Base-by-base conservation (phyloP, 2,888 invertebrate genomes). In the Anorthoa munda region DNA sequence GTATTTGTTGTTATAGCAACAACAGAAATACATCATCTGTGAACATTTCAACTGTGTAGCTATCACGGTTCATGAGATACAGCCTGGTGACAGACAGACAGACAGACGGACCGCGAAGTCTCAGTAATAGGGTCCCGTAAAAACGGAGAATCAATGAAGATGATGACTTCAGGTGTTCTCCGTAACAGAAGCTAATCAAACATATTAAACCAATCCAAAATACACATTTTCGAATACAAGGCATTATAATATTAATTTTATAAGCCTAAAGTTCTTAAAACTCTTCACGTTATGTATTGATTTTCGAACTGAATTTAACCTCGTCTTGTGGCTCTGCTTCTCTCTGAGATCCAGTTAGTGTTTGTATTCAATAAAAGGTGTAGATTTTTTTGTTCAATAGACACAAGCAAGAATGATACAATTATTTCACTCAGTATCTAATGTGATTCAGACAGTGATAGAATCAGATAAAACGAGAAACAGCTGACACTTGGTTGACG, bases 181-280 rank as follows among this genome's bases (percentile, higher is more conserved):
- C 82, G n/a, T 83, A 79, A 23, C 83, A 82, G n/a, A 85, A 63
- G 77, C 72, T 86, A 56, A 85, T 66, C 45, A 86, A 59, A 61
- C 83, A 86, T 68, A 86, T 66, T 75, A 89, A 68, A 69, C 85
- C 75, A 46, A 90, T 85, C 90, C 87, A 90, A 74, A 88, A 77
- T 18, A 90, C 66, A 72, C 88, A 67, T 83, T 88, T 89, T 56
- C 82, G 78, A 50, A 81, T 61, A 50, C 65, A 82, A 66, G 77
- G 75, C 83, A 88, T 80, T 84, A n/a, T 13, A 55, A 53, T 58
- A n/a, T n/a, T n/a, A n/a, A n/a, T 56, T 56, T 21, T 58, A 39
- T 9, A 26, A 12, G 31, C 39, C 63, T 53, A 39, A 60, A 53
- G 58, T 77, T 67, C 5, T 2, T 13, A 51, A 17, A 39, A 56